Evolutionary conservation across 2,888 invertebrate species (phyloP).

Genomic region (Heliconius ethilla): DNA sequence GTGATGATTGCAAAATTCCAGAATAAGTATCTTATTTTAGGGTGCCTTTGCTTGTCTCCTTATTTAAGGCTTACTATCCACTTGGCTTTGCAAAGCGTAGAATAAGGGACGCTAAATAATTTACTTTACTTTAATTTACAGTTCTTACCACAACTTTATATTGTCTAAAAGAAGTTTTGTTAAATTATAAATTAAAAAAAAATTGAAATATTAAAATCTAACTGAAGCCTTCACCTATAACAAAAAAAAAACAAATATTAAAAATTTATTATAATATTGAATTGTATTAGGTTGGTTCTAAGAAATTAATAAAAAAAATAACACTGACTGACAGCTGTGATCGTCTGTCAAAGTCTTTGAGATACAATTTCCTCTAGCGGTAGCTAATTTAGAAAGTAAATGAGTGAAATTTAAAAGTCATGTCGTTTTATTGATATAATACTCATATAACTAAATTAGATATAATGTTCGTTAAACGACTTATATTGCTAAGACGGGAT

Average conservation of each 20-base stretch:
- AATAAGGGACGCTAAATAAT: background rate
- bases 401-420: conserved; percentile 5
- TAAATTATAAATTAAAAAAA: too few relatives aligned
- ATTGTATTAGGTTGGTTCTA: background rate
- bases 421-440: conserved; percentile 9
- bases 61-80: conserved; percentile 16
- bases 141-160: too few relatives aligned
- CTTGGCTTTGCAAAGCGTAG: background rate
- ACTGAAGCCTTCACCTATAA: too few relatives aligned
- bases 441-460: conserved; percentile 9
- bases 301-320: background rate
- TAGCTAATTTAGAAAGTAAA: conserved; percentile 16
- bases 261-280: too few relatives aligned
- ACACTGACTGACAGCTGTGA: background rate
- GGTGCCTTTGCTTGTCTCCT: conserved; percentile 26
- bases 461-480: background rate
- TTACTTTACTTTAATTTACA: too few relatives aligned
- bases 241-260: too few relatives aligned
- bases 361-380: conserved; percentile 8
- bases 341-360: background rate
- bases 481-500: background rate
- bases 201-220: too few relatives aligned
- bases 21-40: conserved; percentile 42
- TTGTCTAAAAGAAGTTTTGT: too few relatives aligned
- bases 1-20: conserved; percentile 25